phyloP scores from a whole-genome alignment of 2,888 invertebrate species.

The Orthonychiurus folsomi region DNA sequence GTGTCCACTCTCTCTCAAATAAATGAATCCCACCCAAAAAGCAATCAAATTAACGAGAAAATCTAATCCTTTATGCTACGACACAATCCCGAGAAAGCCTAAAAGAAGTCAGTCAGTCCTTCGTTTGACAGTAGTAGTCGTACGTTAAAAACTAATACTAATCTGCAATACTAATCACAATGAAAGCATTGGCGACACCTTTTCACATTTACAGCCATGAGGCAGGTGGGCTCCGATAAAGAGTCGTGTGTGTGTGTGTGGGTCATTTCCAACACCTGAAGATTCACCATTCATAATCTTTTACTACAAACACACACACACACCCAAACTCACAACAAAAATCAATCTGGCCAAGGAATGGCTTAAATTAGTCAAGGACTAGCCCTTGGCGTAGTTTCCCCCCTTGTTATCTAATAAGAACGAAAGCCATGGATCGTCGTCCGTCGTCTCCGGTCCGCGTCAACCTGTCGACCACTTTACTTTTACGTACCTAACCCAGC shows the following conservation, averaged over 20 bases:
- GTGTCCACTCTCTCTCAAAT: neutral
- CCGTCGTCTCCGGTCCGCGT: neutral
- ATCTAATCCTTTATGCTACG: neutral
- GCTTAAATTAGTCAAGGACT: neutral
- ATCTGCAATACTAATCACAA: conserved; percentile 6
- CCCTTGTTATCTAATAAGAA: no score
- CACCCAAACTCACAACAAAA: neutral
- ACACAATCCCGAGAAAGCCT: neutral
- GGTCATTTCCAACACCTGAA: neutral
- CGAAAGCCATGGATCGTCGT: no score
- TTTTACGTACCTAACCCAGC: no score
- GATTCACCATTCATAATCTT: neutral
- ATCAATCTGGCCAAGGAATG: neutral
- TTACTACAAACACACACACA: neutral
- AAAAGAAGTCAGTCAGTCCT: no score
- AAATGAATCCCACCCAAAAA: neutral
- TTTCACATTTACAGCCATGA: neutral
- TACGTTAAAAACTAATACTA: neutral
- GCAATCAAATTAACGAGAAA: neutral
- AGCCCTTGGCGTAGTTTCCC: neutral
- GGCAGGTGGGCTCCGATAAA: no score
- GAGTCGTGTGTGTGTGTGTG: no score
- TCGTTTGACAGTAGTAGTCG: neutral
- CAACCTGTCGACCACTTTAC: neutral
- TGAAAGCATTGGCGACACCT: conserved; percentile 30